These are phyloP conservation scores for Synanceia verrucosa DNA, from an alignment of 2,797 vertebrate genomes.

Conservation along the genomic window DNA sequence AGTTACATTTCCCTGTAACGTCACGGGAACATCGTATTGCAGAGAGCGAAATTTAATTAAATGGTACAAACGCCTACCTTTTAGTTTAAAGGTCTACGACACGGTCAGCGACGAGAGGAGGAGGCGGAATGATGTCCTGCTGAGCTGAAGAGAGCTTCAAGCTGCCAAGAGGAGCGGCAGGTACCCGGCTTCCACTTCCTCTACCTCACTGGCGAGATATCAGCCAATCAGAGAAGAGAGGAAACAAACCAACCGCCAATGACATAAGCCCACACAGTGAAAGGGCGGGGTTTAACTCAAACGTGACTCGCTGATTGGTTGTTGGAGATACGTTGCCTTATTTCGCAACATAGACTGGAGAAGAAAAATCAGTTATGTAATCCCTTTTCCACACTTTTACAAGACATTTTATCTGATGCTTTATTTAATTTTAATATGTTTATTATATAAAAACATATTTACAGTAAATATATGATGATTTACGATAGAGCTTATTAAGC, in stretches of 20 bases:
- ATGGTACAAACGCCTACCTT: slow-evolving; percentile 37
- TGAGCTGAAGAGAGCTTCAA: not conserved
- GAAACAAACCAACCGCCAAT: slow-evolving; percentile 46
- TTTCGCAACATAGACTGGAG: not conserved
- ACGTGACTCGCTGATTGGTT: slow-evolving; percentile 11
- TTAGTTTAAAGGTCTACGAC: slow-evolving; percentile 5
- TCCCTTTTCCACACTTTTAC: fast-evolving
- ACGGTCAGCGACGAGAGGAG: not conserved
- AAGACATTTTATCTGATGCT: not conserved
- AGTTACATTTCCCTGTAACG: no score
- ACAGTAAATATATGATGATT: no score
- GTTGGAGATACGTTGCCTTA: not conserved
- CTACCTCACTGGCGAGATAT: not conserved
- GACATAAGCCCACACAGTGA: slow-evolving; percentile 26
- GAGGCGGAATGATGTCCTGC: not conserved
- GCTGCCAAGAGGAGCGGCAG: not conserved
- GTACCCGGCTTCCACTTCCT: slow-evolving; percentile 25
- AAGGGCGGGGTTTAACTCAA: not conserved
- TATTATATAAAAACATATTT: no score
- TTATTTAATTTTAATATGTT: not conserved
- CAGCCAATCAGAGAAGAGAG: slow-evolving; percentile 64
- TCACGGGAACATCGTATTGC: not conserved
- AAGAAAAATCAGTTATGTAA: not conserved
- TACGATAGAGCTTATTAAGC: no score
- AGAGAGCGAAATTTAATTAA: no score